These are phyloP conservation scores for Lanius collurio DNA, from an alignment of 2,113 vertebrate species.

Conservation along the genomic window DNA sequence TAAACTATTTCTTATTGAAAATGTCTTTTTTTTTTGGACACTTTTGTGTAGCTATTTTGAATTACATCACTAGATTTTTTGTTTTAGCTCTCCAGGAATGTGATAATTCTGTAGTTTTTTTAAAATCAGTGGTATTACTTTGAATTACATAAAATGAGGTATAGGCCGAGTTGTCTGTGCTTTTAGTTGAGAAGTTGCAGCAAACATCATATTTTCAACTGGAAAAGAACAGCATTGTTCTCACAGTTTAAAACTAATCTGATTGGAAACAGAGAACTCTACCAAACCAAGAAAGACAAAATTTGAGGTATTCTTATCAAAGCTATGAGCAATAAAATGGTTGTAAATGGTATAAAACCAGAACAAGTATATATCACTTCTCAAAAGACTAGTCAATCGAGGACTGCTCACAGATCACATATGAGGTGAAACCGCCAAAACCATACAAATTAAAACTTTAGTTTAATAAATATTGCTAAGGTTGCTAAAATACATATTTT, in stretches of 20 bases:
- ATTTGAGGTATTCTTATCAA: neutral
- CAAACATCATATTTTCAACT: neutral
- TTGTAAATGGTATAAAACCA: neutral
- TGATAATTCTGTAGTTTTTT: neutral
- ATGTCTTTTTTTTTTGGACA: neutral
- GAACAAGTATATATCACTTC: neutral
- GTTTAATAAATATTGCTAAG: neutral
- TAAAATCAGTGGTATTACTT: neutral
- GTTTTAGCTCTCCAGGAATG: neutral
- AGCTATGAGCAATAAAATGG: neutral
- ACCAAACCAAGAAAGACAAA: neutral
- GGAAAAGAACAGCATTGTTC: rapidly evolving
- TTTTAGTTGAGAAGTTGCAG: neutral
- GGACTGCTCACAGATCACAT: neutral
- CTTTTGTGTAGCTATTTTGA: neutral
- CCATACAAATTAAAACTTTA: neutral
- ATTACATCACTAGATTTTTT: neutral
- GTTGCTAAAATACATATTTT: neutral
- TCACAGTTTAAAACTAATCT: neutral
- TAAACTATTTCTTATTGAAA: neutral
- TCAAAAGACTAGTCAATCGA: neutral
- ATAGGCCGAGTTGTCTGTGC: rapidly evolving
- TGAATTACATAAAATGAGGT: neutral
- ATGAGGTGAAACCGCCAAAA: neutral
- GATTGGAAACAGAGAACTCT: neutral